Base-by-base conservation (phyloP, 35 echinoderm and acorn worm genomes). In the Strongylocentrotus purpuratus region DNA sequence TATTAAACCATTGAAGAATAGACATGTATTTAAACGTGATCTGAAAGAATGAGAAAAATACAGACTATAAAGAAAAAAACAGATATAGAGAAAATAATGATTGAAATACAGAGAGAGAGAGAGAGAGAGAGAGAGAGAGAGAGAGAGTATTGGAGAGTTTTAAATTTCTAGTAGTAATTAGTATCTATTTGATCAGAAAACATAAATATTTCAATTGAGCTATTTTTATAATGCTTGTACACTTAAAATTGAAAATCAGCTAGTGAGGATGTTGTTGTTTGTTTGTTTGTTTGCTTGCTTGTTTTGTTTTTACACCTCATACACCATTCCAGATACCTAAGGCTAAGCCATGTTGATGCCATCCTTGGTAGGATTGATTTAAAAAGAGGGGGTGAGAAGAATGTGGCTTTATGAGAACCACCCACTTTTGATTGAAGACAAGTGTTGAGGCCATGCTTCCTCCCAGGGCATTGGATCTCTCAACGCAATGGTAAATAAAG, bases 401-500 rank as follows among this genome's bases (percentile, higher is more conserved):
- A 65, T 65, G 61, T 18, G 15, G 5, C 61, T 70, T 70, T 18
- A 70, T 70, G 61, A 70, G 61, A 70, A 70, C 61, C 61, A 70
- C 61, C 61, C 61, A 70, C 61, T 70, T 28, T 18, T 70, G 61
- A 70, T 70, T 70, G 61, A 70, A 70, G 61, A 70, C 61, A 70
- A 70, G 61, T 70, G 61, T 70, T 55, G 61, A 70, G 61, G 61
- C 61, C 17, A 70, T 55, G 61, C 61, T 70, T 70, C 61, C 61
- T 70, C 17, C 61, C 61, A 70, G 61, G 2, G 61, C 61, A 70
- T 70, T 70, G 45, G 87, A 46, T 88, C 87, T 33, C 15, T 88
- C 87, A 88, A 1, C 87, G 33, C 87, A 17, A 88, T 41, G 32
- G 45, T 88, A 88, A 88, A 88, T 33, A 88, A 88, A 88, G 31